Base-by-base conservation (phyloP, 2,113 vertebrate species). In the Hypanus sabinus region DNA sequence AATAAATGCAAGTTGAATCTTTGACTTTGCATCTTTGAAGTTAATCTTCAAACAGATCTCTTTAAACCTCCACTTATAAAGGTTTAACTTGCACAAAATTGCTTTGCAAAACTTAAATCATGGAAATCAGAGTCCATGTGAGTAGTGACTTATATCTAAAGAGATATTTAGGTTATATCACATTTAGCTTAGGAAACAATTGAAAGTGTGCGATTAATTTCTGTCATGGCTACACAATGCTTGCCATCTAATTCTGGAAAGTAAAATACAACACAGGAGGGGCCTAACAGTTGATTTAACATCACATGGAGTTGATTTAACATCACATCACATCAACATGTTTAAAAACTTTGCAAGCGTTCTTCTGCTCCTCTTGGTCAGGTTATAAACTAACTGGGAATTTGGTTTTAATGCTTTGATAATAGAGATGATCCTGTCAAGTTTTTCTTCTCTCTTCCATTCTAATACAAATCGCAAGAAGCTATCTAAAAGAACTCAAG, bases 1-100 rank as follows among this genome's bases (percentile, higher is more conserved):
- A 46, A 46, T 46, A 46, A 46, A 1, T 46, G 46, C 46, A 46
- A 46, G 46, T 46, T 46, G 46, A 46, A 46, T 46, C 46, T 46
- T 46, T 46, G 46, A 46, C 46, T 46, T 46, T 46, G 46, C 2
- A 46, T 46, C 1, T 46, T 46, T 46, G 96, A 94, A 62, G 95
- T 90, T 65, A 90, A 65, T 65, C n/a, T 90, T 90, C 85, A 57
- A 24, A 30, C 30, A 62, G 4, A 62, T 65, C 60, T 33, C 36
- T 65, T 90, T 90, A 90, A 65, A 27, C 5, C 18, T 5, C 22
- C 62, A 2, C 65, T 90, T 62, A 62, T 46, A 90, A n/a, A 2
- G 27, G 57, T 65, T 65, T 65, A 65, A 90, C 20, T 30, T 62
- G 85, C 33, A n/a, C 14, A 33, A 65, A 90, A 65, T 12, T 46